Conservation (phyloP, 2,888 invertebrate species). For the Rhingia campestris region DNA sequence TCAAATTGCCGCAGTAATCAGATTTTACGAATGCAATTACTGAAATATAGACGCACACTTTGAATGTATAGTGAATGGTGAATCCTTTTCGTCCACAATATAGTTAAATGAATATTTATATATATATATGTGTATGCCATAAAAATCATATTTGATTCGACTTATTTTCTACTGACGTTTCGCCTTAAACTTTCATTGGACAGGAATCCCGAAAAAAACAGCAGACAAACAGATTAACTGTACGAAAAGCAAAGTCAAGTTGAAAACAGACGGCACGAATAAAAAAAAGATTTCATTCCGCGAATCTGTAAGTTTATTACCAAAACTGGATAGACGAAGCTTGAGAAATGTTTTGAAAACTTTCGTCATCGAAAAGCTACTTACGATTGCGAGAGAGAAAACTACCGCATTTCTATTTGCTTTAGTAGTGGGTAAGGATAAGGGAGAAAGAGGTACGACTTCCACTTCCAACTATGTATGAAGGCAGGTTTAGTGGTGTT, state of each 20-base stretch:
- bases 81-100: neutral
- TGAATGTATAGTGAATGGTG: slow-evolving; percentile 9
- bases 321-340: neutral
- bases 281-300: neutral
- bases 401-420: slow-evolving; percentile 1
- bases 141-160: neutral
- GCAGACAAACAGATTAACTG: slow-evolving; percentile 10
- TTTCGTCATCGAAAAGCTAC: slow-evolving; percentile 17
- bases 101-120: neutral
- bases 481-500: slow-evolving; percentile 14
- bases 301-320: slow-evolving; percentile 14
- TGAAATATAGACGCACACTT: slow-evolving; percentile 1
- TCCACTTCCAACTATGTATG: neutral
- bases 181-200: too few species aligned
- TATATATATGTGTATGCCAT: neutral
- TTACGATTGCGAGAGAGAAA: neutral
- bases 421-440: neutral
- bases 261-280: neutral
- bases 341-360: slow-evolving; percentile 10
- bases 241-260: neutral
- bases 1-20: slow-evolving; percentile 28
- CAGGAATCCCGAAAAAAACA: neutral
- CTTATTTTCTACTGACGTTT: too few species aligned
- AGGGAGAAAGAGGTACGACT: neutral
- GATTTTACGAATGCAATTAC: slow-evolving; percentile 29